Base-by-base conservation (phyloP, 2,797 vertebrate genomes). In the Acanthopagrus latus region DNA sequence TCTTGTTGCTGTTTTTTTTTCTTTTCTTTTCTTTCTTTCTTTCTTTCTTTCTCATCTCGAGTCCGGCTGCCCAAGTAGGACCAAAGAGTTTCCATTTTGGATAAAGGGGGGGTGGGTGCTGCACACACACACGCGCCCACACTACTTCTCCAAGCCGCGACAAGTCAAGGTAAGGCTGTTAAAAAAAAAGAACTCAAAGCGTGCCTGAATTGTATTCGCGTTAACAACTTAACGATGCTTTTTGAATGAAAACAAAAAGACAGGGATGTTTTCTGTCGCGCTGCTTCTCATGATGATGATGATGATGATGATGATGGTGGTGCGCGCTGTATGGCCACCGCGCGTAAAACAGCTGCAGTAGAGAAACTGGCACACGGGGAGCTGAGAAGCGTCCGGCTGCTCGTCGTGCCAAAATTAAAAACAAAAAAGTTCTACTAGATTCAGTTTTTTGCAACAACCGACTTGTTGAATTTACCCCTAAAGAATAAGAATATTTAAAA, bases 151-250 rank as follows among this genome's bases (percentile, higher is more conserved):
- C 82, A 66, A 85, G 64, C 88, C 56, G 77, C 83, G 71, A 84
- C 89, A 89, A 87, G 69, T 92, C 84, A 79, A 93, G 93, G 93
- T 94, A 92, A 93, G 43, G 43, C 43, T 23, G 58, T 17, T 17
- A 20, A 13, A 27, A 27, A 25, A 3, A 27, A n/a, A n/a, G n/a
- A 65, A 71, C 51, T 71, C 62, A 52, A 50, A 57, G 43, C 54
- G 4, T 13, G 62, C 10, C 10, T 48, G 63, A 57, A 65, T 78
- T 51, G 0, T 21, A 77, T 63, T n/a, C 3, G 20, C 20, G 11
- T 57, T 25, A 18, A 23, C 23, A 27, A 13, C 7, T 44, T 25
- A 0, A 21, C 64, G 47, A 48, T n/a, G n/a, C n/a, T 29, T 29
- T 29, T 29, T 29, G 6, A 29, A 29, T n/a, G n/a, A n/a, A n/a